Conservation (phyloP, 2,888 invertebrate genomes). For the Andrena fulva region DNA sequence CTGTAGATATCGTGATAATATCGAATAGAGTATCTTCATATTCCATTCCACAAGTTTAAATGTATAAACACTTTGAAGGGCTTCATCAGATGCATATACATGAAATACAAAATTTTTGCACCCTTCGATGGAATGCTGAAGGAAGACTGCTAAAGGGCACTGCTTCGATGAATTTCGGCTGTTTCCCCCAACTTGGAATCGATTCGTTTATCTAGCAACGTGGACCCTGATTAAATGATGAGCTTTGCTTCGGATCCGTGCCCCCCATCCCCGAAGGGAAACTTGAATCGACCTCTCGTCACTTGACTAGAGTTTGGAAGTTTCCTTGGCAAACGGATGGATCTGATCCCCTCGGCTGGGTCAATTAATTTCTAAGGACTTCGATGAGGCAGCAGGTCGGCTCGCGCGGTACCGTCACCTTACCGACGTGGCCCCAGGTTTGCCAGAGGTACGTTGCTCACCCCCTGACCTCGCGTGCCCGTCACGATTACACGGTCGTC, state of each 20-base stretch:
- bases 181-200: neutral
- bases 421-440: conserved; percentile 65
- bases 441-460: conserved; percentile 60
- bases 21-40: neutral
- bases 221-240: neutral
- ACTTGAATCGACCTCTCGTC: conserved; percentile 43
- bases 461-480: conserved; percentile 69
- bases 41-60: no score
- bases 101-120: no score
- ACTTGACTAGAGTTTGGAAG: conserved; percentile 59
- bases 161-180: neutral
- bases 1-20: neutral
- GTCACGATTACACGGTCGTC: conserved; percentile 80
- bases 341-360: conserved; percentile 50
- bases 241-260: conserved; percentile 3
- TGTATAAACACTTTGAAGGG: no score
- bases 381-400: conserved; percentile 45
- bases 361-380: conserved; percentile 69
- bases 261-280: conserved; percentile 5
- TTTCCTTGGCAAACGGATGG: conserved; percentile 51
- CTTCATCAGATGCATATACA: no score
- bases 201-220: neutral
- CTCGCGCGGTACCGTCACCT: conserved; percentile 67
- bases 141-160: neutral
- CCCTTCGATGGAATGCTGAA: neutral